Evolutionary conservation across 2,888 invertebrate genomes (phyloP), one percentile per base, ranked within the genome.

Genomic region (Noctua fimbriata): DNA sequence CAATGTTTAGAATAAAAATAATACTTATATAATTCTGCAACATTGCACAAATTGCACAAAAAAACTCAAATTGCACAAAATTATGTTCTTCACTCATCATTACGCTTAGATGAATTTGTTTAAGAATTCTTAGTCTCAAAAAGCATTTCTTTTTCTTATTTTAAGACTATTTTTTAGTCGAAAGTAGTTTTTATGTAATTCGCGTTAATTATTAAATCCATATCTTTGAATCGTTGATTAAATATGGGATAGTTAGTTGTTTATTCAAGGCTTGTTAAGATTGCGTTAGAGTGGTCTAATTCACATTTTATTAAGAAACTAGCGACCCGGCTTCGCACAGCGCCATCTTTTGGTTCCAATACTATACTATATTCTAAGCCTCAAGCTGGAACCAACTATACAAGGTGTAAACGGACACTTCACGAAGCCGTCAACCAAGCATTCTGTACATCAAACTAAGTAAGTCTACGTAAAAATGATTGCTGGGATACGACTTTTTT

Each of bases 221-320:
- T 89, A 89, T 89, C 87, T 88, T 81, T 24, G n/a, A 65, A 60
- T 83, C 81, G 69, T 85, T 89, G 78, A 70, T 85, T 84, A 85
- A 85, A 84, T 84, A 85, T 84, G 78, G 58, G 69, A 36, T 55
- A 7, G 55, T 41, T 65, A 32, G 70, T 67, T 28, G 32, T 69
- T 71, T 71, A 9, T 1, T 28, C 32, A 67, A 28, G 71, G 67
- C 9, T 66, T 74, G 71, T 81, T 81, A 47, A 58, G 41, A 76
- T 1, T 14, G 24, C 28, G 55, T 0, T 47, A 49, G 36, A 65
- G 16, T 58, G n/a, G 63, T 81, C 82, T 21, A 76, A 47, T 0
- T 32, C 36, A 58, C 21, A 41, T n/a, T 69, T 66, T 36, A 32
- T 3, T 44, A 24, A 55, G 7, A 44, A 18, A 24, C 14, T 60